phyloP scores from a whole-genome alignment of 2,888 invertebrate species.

The Rotaria magnacalcarata region DNA sequence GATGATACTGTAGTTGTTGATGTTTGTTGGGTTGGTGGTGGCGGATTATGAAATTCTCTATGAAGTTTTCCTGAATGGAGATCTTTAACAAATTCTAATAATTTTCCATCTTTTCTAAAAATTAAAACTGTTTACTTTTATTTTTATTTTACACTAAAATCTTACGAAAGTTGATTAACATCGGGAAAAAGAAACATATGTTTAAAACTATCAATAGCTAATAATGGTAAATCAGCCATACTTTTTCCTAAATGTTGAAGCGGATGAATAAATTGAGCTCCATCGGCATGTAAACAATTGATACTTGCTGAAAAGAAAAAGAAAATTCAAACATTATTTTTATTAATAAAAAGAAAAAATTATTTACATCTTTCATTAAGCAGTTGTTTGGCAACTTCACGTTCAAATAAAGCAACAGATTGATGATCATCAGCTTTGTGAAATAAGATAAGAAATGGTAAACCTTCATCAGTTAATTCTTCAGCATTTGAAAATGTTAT shows the following conservation, averaged over 20 bases:
- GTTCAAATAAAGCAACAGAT: conserved; percentile 78
- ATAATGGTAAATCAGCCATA: conserved; percentile 79
- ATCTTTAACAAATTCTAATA: conserved; percentile 82
- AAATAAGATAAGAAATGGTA: conserved; percentile 95
- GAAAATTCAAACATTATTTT: no score
- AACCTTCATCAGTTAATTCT: conserved; percentile 91
- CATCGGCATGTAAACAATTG: conserved; percentile 96
- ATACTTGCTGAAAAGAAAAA: conserved; percentile 69
- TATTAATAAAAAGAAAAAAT: no score
- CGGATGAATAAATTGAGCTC: conserved; percentile 90
- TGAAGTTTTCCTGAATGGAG: conserved; percentile 92
- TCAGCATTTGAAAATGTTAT: conserved; percentile 96
- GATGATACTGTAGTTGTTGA: background rate
- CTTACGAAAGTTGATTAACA: conserved; percentile 41
- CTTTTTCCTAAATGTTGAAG: conserved; percentile 92
- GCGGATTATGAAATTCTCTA: conserved; percentile 95
- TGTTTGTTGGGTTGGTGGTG: conserved; percentile 63
- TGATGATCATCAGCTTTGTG: conserved; percentile 77
- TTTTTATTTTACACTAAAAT: background rate
- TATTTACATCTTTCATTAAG: conserved; percentile 79
- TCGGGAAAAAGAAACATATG: conserved; percentile 94
- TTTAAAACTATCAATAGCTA: conserved; percentile 95
- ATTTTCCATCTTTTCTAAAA: conserved; percentile 68
- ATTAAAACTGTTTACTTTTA: background rate
- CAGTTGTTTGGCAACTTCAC: conserved; percentile 71